Percentiles rank a stretch among this genome's conserved stretches.
phyloP scores from a whole-genome alignment of 2,113 vertebrate genomes.

The Stictonetta naevosa region DNA sequence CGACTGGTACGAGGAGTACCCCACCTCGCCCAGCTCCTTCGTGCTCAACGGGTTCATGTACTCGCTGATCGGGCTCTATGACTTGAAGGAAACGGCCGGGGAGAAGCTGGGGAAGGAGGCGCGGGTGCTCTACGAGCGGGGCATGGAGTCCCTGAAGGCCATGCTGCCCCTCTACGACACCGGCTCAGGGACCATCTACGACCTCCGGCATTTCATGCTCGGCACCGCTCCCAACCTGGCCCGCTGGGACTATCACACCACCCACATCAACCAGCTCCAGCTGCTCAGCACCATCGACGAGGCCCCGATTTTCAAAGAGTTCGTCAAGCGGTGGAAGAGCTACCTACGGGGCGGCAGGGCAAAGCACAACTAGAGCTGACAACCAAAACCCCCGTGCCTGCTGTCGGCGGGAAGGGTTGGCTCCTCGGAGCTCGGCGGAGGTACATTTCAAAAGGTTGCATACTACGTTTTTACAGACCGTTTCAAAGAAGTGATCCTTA shows the following conservation, averaged over 20 bases:
- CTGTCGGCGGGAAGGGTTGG: neutral
- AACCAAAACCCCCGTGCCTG: slow-evolving; percentile 20
- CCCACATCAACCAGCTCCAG: slow-evolving; percentile 99
- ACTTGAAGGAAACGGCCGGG: slow-evolving; percentile 91
- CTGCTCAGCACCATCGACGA: slow-evolving; percentile 90
- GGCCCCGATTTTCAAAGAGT: slow-evolving; percentile 91
- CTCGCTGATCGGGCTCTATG: slow-evolving; percentile 92
- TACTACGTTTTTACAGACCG: neutral
- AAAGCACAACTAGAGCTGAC: slow-evolving; percentile 93
- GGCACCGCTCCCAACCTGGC: slow-evolving; percentile 95
- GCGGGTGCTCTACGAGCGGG: slow-evolving; percentile 83
- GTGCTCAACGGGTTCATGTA: slow-evolving; percentile 99
- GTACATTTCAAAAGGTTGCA: neutral
- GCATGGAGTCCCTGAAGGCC: slow-evolving; percentile 94
- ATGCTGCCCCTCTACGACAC: slow-evolving; percentile 98
- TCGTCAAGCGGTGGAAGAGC: slow-evolving; percentile 93
- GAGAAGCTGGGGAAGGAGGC: slow-evolving; percentile 89
- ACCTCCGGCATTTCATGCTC: slow-evolving; percentile 96
- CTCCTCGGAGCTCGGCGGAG: neutral
- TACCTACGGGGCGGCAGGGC: slow-evolving; percentile 93
- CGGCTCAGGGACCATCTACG: slow-evolving; percentile 94
- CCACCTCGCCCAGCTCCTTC: slow-evolving; percentile 94
- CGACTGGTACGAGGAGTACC: slow-evolving; percentile 99
- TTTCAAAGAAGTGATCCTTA: slow-evolving; percentile 61
- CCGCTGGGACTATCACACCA: slow-evolving; percentile 99